Conservation (phyloP, 2,797 vertebrate genomes). For the Ctenochaetus hawaiiensis region DNA sequence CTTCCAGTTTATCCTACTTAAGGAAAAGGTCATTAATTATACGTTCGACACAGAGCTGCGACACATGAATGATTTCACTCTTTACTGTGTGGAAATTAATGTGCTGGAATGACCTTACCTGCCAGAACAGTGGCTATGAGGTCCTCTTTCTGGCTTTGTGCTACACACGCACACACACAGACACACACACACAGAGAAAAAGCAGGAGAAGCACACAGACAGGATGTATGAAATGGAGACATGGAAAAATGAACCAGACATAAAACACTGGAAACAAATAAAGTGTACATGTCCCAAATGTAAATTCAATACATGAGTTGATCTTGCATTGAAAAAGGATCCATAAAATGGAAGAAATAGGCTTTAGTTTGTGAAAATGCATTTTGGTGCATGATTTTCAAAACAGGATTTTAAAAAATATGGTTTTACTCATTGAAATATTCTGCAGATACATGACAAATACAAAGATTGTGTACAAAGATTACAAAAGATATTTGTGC, state of each 20-base stretch:
- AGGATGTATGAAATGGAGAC: constrained; percentile 58
- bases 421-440: too few relatives aligned
- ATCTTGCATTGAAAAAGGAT: too few relatives aligned
- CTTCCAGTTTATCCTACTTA: neutral
- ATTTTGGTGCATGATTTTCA: too few relatives aligned
- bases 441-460: too few relatives aligned
- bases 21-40: neutral
- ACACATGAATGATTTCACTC: constrained; percentile 4
- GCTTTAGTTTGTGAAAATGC: too few relatives aligned
- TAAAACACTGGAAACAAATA: neutral
- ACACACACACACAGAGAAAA: neutral
- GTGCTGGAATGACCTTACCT: constrained; percentile 80
- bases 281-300: too few relatives aligned
- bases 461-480: neutral
- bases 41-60: neutral
- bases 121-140: constrained; percentile 86
- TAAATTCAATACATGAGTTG: neutral
- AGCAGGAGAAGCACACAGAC: constrained; percentile 40
- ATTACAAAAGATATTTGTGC: neutral
- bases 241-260: constrained; percentile 6
- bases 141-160: constrained; percentile 84
- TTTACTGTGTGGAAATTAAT: constrained; percentile 23
- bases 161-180: constrained; percentile 46
- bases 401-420: too few relatives aligned
- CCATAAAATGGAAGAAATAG: too few relatives aligned